Evolutionary conservation across 2,113 vertebrate genomes (phyloP).

Genomic region (Microcebus griseorufus): DNA sequence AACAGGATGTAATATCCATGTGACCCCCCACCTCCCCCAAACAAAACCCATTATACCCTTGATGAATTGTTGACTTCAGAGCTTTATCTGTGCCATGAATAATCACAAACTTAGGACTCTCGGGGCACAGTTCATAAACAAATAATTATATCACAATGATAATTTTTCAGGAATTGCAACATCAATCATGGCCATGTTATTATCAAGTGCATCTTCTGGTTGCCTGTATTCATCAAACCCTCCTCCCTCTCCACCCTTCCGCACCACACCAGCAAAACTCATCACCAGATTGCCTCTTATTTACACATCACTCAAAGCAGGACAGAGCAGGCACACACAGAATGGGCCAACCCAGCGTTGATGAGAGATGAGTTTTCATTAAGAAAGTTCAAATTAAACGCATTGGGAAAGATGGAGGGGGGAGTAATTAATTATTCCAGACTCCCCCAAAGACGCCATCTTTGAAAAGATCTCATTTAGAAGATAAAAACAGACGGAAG

Average conservation of each 20-base stretch:
- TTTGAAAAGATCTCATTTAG: slow-evolving; percentile 64
- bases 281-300: slow-evolving; percentile 79
- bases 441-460: slow-evolving; percentile 65
- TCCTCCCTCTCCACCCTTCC: slow-evolving; percentile 75
- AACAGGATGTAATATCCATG: slow-evolving; percentile 82
- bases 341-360: slow-evolving; percentile 52
- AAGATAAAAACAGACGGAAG: slow-evolving; percentile 64
- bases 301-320: slow-evolving; percentile 76
- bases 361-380: slow-evolving; percentile 80
- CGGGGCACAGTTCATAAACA: slow-evolving; percentile 82
- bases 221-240: slow-evolving; percentile 71
- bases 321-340: slow-evolving; percentile 32
- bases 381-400: slow-evolving; percentile 75
- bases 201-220: slow-evolving; percentile 77
- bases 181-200: slow-evolving; percentile 72
- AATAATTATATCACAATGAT: slow-evolving; percentile 84
- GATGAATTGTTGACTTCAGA: slow-evolving; percentile 84
- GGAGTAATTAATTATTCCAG: slow-evolving; percentile 71
- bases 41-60: slow-evolving; percentile 82
- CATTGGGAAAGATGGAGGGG: slow-evolving; percentile 60
- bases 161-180: slow-evolving; percentile 78
- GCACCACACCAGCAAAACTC: slow-evolving; percentile 75
- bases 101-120: slow-evolving; percentile 84
- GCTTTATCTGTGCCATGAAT: slow-evolving; percentile 85
- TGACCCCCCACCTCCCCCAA: slow-evolving; percentile 65